Evolutionary conservation across 2,113 vertebrate genomes (phyloP), one percentile per base, ranked within the genome.

Genomic region (Uropsilus gracilis): DNA sequence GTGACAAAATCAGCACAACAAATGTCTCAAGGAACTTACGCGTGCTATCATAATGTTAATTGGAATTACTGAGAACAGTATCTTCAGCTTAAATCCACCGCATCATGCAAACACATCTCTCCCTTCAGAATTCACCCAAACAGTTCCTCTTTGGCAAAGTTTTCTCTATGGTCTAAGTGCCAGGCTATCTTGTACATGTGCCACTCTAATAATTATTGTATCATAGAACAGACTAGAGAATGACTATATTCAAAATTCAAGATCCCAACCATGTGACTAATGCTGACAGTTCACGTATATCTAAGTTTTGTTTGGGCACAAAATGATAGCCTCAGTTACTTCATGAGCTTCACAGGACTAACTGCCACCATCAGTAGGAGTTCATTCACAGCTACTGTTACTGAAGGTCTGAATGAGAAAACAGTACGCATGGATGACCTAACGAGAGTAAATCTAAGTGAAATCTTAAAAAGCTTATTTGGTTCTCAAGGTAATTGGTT

Each of bases 201-300:
- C 30, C 14, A 39, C 1, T 64, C 30, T 34, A 46, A 3, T 24
- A 44, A 59, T 32, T 53, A 50, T 28, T 37, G 66, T 14, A 46
- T 5, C 8, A 7, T 11, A 81, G 10, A 86, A 39, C 5, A 64
- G 69, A 73, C 20, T 32, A 55, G 34, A 94, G 8, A 95, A 90
- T 14, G 37, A 6, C 75, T 66, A 46, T 32, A 34, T 30, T 63
- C 88, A 91, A 84, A 93, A 87, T 83, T 80, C n/a, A 82, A 84
- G 73, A 92, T 77, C 85, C 76, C 91, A 80, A 76, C 72, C 48
- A 37, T 1, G 13, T 11, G 30, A 57, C 6, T 32, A 72, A 86
- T 22, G 46, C 46, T 72, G 63, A 80, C 80, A 32, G 30, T 13
- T 37, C 46, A 80, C 57, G 66, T 68, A 86, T 32, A 50, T 34